phyloP scores from a whole-genome alignment of 2,888 invertebrate species.

The Pheosia tremula region DNA sequence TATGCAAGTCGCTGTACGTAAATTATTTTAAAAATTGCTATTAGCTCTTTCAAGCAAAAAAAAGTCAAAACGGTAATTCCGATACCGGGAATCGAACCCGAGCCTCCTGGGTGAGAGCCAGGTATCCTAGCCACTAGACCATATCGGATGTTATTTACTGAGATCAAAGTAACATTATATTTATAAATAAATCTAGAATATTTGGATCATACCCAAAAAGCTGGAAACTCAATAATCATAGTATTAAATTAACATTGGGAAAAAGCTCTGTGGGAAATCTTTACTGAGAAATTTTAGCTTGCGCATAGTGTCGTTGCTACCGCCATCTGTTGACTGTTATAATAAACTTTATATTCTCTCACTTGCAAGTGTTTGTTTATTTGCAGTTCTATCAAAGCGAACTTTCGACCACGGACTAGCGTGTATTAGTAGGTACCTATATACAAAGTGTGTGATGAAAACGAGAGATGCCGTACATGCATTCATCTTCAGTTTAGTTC shows the following conservation, averaged over 20 bases:
- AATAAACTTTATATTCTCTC: neutral
- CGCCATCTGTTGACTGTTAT: fast-evolving
- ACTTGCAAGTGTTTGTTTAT: neutral
- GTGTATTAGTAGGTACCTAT: neutral
- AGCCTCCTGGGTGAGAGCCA: slow-evolving; percentile 88
- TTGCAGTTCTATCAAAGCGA: neutral
- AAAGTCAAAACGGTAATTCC: slow-evolving; percentile 50
- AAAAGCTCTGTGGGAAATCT: too few relatives aligned
- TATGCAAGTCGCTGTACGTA: too few relatives aligned
- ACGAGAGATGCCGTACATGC: neutral
- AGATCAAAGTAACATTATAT: neutral
- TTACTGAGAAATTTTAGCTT: too few relatives aligned
- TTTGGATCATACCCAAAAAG: too few relatives aligned
- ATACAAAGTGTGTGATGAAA: neutral
- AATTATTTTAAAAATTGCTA: too few relatives aligned
- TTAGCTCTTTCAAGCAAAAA: neutral
- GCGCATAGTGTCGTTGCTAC: neutral
- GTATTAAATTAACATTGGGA: too few relatives aligned
- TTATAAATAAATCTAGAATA: neutral
- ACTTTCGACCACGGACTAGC: too few relatives aligned
- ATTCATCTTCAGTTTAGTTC: too few relatives aligned
- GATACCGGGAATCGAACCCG: slow-evolving; percentile 85
- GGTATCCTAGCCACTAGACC: slow-evolving; percentile 89
- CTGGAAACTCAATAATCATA: too few relatives aligned
- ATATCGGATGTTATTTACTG: slow-evolving; percentile 49